Base-by-base conservation (phyloP, 1,140 invertebrate genomes). In the Oryctes rhinoceros region DNA sequence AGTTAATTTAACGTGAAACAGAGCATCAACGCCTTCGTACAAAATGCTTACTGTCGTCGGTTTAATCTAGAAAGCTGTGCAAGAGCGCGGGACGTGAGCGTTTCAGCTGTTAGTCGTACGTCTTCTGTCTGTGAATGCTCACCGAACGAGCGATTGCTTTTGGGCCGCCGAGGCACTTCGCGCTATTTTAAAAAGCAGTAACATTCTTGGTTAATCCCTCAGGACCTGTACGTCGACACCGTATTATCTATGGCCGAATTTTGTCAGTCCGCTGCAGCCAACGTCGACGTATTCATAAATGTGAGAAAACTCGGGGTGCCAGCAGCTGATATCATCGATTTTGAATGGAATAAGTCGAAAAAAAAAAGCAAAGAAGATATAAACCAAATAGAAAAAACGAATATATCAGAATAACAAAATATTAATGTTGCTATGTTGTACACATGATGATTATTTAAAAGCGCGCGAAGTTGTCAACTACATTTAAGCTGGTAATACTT, bases 131-230 rank as follows among this genome's bases (percentile, higher is more conserved):
- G 37, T 65, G n/a, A 71, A 75, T 53, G 78, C 65, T 24, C 65
- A 24, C 20, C 39, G 5, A 37, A 5, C 65, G 6, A 24, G 20
- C 65, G 18, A 71, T 24, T n/a, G 24, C 24, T 7, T 59, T 59
- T 18, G 6, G 53, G 5, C 18, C 20, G 65, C 13, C 24, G 65
- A 13, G 18, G 35, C 53, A 20, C 65, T 71, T 24, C 24, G 53
- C 76, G 35, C 49, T 75, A 79, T 81, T 81, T 81, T 77, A 78
- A 81, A 81, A 78, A 81, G 79, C 78, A 67, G 15, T 53, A 11
- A 62, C 78, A 81, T 81, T 79, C 80, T 77, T 67, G 53, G 44
- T 74, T 81, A 81, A 81, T 81, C 80, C 80, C 80, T 78, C 78
- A 44, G 76, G 80, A 80, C 74, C 80, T 65, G 65, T 76, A 75